Base-by-base conservation (phyloP, 2,888 invertebrate genomes). In the Heteromurus nitidus region DNA sequence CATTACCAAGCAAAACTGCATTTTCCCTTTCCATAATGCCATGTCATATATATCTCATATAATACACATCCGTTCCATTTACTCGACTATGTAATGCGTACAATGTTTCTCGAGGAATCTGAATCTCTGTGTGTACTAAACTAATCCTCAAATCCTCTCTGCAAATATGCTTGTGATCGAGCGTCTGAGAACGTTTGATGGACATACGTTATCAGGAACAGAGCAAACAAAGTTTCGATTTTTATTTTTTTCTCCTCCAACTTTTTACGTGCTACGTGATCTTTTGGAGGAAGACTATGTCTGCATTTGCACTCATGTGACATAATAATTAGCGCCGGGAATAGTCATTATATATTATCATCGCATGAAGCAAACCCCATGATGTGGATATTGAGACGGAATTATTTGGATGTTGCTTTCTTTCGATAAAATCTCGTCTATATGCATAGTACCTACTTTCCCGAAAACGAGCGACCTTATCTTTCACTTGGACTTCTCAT, bases 231-330 rank as follows among this genome's bases (percentile, higher is more conserved):
- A 20, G 50, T 47, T 16, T 50, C 20, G n/a, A 36, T 36, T 9
- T 5, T 36, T 36, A 9, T 36, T 36, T 36, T 50, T 18, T 50
- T 16, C 47, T n/a, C 47, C 7, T 3, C n/a, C 3, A 7, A 7
- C 47, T n/a, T 11, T n/a, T 16, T 7, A 20, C 20, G 26, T 20
- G 26, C 55, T 55, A 55, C 55, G 55, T 55, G 55, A 55, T 55
- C 26, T 55, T 13, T 55, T 55, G 5, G 7, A 26, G 13, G 55
- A 2, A 2, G 26, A 11, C 13, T 26, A 55, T 55, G 55, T 55
- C 55, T 55, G 55, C 55, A 26, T 13, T 36, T n/a, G n/a, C n/a
- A 11, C 22, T 53, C 55, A 55, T 55, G 55, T 55, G 55, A 55
- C 55, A 55, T 55, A 7, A 55, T 55, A 55, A 55, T 55, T 55